Conservation (phyloP, 2,797 vertebrate genomes). For the Toxotes lorentzi region DNA sequence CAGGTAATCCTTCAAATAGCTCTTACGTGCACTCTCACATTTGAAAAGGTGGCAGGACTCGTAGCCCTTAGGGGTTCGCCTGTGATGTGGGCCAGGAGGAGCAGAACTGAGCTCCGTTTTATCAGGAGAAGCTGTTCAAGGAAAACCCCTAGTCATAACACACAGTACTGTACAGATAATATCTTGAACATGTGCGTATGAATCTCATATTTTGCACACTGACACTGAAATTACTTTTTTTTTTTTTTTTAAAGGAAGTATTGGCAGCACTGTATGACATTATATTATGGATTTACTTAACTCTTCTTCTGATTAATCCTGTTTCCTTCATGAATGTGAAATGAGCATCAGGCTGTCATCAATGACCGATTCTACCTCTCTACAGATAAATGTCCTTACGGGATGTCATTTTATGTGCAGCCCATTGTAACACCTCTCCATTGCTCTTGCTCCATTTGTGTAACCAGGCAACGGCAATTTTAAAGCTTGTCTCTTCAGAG, state of each 20-base stretch:
- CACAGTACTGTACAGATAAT: neutral
- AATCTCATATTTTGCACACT: constrained; percentile 24
- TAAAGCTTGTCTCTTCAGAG: constrained; percentile 83
- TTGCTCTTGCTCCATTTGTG: constrained; percentile 81
- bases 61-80: constrained; percentile 63
- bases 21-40: constrained; percentile 78
- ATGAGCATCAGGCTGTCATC: constrained; percentile 48
- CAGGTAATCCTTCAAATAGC: constrained; percentile 83
- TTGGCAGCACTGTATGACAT: neutral
- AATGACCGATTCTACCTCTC: constrained; percentile 40
- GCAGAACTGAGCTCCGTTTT: constrained; percentile 22
- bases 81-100: constrained; percentile 78
- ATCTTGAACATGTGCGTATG: constrained; percentile 10
- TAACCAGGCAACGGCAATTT: constrained; percentile 85
- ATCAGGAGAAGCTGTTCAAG: constrained; percentile 45
- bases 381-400: constrained; percentile 73
- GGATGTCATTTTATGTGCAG: constrained; percentile 79
- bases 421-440: constrained; percentile 79
- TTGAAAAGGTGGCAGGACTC: constrained; percentile 77
- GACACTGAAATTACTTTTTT: constrained; percentile 7
- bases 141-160: constrained; percentile 32
- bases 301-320: constrained; percentile 2
- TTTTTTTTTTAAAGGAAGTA: neutral
- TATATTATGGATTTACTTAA: neutral
- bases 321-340: constrained; percentile 30